Evolutionary conservation across 2,797 vertebrate genomes (phyloP).

Genomic region (Falco berigora): DNA sequence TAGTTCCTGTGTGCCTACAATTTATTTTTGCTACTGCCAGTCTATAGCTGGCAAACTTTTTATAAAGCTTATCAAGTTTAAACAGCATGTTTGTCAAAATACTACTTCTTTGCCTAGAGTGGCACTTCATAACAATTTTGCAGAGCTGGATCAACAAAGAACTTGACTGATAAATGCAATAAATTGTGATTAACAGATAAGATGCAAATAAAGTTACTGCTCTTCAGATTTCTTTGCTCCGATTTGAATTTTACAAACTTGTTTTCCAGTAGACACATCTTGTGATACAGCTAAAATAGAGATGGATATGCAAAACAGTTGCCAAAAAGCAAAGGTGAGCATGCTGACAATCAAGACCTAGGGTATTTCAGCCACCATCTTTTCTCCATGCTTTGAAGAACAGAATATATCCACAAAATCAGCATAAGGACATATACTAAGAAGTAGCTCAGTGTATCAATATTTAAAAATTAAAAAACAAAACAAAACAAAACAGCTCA

Average conservation of each 20-base stretch:
- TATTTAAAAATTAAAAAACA: background rate
- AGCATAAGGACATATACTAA: background rate
- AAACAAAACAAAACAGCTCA: background rate
- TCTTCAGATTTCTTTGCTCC: background rate
- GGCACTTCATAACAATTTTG: background rate
- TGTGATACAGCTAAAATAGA: background rate
- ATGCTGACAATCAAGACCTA: background rate
- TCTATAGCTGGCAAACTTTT: slow-evolving; percentile 21
- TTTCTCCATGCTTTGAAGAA: background rate
- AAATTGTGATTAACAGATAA: background rate
- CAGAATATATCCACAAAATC: background rate
- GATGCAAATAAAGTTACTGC: background rate
- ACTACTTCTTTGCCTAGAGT: background rate
- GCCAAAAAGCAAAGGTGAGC: background rate
- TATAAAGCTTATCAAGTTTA: slow-evolving; percentile 37
- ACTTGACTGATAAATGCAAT: background rate
- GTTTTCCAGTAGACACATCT: background rate
- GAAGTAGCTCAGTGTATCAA: background rate
- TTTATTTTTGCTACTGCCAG: slow-evolving; percentile 51
- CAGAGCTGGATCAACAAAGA: background rate
- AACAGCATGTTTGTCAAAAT: slow-evolving; percentile 36
- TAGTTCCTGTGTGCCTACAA: slow-evolving; percentile 18
- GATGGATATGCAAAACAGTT: background rate
- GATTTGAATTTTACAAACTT: background rate
- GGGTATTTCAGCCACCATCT: background rate